Percentiles rank a stretch among this genome's conserved stretches.
Evolutionary conservation across 2,888 invertebrate species (phyloP).

Genomic region (Chymomyza caudatula): DNA sequence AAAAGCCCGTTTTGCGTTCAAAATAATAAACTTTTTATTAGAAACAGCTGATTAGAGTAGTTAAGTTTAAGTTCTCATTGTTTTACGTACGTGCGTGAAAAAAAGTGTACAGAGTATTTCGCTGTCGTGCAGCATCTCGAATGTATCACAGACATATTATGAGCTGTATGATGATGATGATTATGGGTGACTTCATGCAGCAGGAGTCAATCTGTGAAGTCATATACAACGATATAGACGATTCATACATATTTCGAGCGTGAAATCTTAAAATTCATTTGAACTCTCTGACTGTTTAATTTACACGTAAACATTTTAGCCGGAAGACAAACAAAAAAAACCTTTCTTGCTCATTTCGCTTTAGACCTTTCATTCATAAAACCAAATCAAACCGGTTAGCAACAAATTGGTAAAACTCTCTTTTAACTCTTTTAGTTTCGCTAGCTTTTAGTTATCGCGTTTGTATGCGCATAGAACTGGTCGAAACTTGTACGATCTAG

Average conservation of each 20-base stretch:
- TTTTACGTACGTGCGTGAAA: no score
- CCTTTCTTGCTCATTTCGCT: neutral
- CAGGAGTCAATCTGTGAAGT: neutral
- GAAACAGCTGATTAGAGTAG: no score
- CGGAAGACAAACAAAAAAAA: neutral
- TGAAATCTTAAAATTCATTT: neutral
- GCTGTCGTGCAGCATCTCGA: no score
- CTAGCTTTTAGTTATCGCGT: neutral
- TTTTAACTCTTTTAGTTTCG: neutral
- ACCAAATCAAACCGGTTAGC: neutral
- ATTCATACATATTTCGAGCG: neutral
- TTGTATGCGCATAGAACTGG: neutral
- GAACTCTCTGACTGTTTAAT: neutral
- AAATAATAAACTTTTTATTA: no score
- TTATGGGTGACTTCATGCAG: neutral
- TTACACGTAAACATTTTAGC: neutral
- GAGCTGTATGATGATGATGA: neutral
- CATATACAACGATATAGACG: neutral
- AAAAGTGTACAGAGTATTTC: no score
- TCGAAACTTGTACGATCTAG: neutral
- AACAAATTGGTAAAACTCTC: neutral
- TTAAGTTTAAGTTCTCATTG: no score
- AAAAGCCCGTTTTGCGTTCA: no score
- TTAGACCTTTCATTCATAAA: neutral
- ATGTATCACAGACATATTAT: no score